Evolutionary conservation across 2,888 invertebrate species (phyloP).

Genomic region (Meteorus cinctellus): DNA sequence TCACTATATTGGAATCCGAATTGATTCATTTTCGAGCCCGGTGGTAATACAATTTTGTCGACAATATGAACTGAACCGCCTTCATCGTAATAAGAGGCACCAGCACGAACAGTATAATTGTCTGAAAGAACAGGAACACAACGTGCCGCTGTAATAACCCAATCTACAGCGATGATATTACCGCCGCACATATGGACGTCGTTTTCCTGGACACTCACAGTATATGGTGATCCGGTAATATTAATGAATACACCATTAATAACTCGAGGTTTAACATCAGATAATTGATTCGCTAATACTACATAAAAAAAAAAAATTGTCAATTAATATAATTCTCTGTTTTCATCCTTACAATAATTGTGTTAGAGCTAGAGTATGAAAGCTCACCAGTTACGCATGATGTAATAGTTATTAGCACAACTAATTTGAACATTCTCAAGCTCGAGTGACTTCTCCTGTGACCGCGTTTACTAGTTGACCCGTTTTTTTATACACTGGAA

Average conservation of each 20-base stretch:
- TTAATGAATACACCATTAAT: background rate
- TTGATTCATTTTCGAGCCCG: background rate
- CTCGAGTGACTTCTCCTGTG: background rate
- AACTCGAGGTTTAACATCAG: background rate
- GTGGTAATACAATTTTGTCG: background rate
- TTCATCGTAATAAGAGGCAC: conserved; percentile 64
- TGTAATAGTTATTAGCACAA: background rate
- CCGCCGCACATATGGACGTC: conserved; percentile 77
- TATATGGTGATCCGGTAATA: background rate
- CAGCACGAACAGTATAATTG: conserved; percentile 74
- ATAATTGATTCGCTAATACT: background rate
- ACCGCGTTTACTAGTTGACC: background rate
- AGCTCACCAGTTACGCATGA: background rate
- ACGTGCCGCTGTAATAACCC: conserved; percentile 78
- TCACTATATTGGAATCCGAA: background rate
- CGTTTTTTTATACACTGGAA: background rate
- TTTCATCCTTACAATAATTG: background rate
- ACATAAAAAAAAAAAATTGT: background rate
- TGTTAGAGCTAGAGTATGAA: background rate
- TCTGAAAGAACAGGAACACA: conserved; percentile 71
- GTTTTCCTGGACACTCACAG: conserved; percentile 49
- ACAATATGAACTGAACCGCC: conserved; percentile 6
- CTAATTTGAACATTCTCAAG: background rate
- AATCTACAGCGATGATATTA: conserved; percentile 74
- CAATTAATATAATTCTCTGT: no score